Percentiles rank a stretch among this genome's conserved stretches.
phyloP scores from a whole-genome alignment of 2,113 vertebrate genomes.

The Mirounga angustirostris region DNA sequence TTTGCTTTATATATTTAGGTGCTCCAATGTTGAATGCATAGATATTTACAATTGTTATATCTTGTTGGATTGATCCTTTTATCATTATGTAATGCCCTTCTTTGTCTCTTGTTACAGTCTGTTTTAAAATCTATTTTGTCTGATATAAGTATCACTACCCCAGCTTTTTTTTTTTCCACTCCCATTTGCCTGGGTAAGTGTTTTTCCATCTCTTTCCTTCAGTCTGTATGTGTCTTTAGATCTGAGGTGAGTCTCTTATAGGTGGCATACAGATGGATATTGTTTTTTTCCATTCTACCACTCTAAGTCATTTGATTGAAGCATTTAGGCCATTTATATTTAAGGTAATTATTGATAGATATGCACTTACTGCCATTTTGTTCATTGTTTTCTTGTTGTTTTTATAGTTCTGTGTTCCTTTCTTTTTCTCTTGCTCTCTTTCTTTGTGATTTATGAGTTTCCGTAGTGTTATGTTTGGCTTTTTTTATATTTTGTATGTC shows the following conservation, averaged over 20 bases:
- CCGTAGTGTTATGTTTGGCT: not conserved
- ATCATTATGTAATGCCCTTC: not conserved
- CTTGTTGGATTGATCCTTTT: not conserved
- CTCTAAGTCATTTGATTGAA: not conserved
- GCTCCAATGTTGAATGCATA: not conserved
- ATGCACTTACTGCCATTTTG: not conserved
- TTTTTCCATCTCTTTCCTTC: not conserved
- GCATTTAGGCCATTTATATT: not conserved
- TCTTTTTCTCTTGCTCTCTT: not conserved
- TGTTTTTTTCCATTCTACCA: not conserved
- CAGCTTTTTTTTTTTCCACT: not conserved
- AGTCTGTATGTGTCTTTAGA: not conserved
- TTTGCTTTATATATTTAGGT: not conserved
- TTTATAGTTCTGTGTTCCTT: not conserved
- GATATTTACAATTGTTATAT: not conserved
- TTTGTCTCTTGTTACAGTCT: not conserved
- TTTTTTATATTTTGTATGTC: not conserved
- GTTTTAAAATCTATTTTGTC: not conserved
- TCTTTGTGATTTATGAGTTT: not conserved
- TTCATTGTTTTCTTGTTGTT: not conserved
- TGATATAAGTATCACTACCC: not conserved
- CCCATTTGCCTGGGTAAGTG: not conserved
- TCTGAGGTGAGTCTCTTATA: not conserved
- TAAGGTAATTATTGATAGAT: not conserved
- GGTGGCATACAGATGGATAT: not conserved